Evolutionary conservation across 1,140 invertebrate genomes (phyloP).

Genomic region (Apis laboriosa): DNA sequence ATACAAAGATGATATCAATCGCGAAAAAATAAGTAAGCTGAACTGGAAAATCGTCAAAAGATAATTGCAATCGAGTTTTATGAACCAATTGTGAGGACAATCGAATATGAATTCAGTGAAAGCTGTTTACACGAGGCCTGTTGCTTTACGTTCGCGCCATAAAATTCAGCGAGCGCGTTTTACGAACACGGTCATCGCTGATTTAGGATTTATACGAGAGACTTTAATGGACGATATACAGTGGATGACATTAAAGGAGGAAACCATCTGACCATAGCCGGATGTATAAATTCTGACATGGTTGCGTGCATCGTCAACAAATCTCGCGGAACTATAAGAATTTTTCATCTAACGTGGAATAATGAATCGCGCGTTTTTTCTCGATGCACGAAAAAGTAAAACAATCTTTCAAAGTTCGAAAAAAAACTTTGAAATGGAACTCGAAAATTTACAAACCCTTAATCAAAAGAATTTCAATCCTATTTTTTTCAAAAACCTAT

Average conservation of each 20-base stretch:
- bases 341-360: not conserved
- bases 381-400: too few relatives aligned
- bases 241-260: conserved; percentile 64
- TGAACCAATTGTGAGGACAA: conserved; percentile 63
- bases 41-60: not conserved
- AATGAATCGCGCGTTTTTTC: not conserved
- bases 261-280: conserved; percentile 58
- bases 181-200: conserved; percentile 65
- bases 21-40: not conserved
- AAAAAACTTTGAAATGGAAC: too few relatives aligned
- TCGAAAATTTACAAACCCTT: not conserved
- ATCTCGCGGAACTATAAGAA: conserved; percentile 38
- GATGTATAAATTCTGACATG: conserved; percentile 69
- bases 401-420: too few relatives aligned
- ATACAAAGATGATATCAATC: too few relatives aligned
- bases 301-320: conserved; percentile 32
- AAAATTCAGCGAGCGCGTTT: conserved; percentile 68
- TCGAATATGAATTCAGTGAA: conserved; percentile 53
- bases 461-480: too few relatives aligned
- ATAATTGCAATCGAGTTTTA: conserved; percentile 41
- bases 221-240: conserved; percentile 67
- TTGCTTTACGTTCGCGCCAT: conserved; percentile 59
- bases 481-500: too few relatives aligned
- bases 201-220: conserved; percentile 73
- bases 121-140: conserved; percentile 58